Conservation (phyloP, 2,888 invertebrate species). For the Tetragonula carbonaria region DNA sequence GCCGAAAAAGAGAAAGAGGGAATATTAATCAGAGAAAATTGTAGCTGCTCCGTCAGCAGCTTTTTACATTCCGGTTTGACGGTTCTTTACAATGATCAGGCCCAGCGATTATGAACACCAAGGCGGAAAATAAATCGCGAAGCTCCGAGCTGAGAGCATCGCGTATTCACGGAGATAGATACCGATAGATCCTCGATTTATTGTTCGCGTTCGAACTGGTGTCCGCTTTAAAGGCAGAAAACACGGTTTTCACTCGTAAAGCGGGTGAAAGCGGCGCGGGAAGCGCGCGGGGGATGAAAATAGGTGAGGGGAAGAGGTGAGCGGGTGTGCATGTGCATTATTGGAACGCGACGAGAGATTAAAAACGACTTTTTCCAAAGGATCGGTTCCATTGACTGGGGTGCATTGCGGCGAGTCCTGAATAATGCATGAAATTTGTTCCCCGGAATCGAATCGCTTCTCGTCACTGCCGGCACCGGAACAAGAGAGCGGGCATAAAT, state of each 20-base stretch:
- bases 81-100: conserved; percentile 16
- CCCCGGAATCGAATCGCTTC: conserved; percentile 80
- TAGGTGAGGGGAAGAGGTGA: conserved; percentile 8
- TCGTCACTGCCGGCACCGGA: conserved; percentile 78
- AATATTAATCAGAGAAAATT: neutral
- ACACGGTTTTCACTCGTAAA: conserved; percentile 49
- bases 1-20: neutral
- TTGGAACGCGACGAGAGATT: conserved; percentile 70
- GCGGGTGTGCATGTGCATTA: conserved; percentile 57
- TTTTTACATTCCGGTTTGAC: conserved; percentile 24
- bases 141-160: conserved; percentile 5
- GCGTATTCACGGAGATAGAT: conserved; percentile 11
- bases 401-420: conserved; percentile 76
- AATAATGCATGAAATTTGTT: conserved; percentile 83
- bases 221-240: conserved; percentile 50
- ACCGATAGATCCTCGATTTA: conserved; percentile 44
- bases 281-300: neutral
- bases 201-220: conserved; percentile 36
- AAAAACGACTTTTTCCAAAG: conserved; percentile 75
- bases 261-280: conserved; percentile 32
- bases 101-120: conserved; percentile 18
- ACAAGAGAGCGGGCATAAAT: conserved; percentile 82
- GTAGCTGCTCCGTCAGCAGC: conserved; percentile 14
- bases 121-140: conserved; percentile 32
- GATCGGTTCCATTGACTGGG: conserved; percentile 77